These are phyloP conservation scores for Acrocyrtus sp. DNA, from an alignment of 2,888 invertebrate species.

Conservation along the genomic window DNA sequence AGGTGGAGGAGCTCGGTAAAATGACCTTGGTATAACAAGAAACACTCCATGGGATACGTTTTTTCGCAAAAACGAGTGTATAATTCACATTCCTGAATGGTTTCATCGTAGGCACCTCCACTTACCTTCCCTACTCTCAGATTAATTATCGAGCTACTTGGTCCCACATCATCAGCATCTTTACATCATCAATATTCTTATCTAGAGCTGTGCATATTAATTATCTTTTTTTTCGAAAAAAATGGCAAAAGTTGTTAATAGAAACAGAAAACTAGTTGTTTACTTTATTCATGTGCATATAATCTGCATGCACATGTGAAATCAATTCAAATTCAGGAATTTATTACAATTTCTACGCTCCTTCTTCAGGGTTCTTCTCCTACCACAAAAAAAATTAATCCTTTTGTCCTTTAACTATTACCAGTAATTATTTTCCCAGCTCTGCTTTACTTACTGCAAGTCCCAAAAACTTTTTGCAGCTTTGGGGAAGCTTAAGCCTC, in stretches of 20 bases:
- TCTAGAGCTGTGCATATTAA: constrained; percentile 28
- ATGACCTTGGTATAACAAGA: constrained; percentile 29
- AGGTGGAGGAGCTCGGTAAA: too few species aligned
- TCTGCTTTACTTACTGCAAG: too few species aligned
- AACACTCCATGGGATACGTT: constrained; percentile 26
- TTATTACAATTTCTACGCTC: neutral
- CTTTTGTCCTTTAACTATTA: constrained; percentile 15
- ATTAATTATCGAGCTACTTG: too few species aligned
- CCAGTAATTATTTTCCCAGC: constrained; percentile 19
- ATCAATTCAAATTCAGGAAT: neutral
- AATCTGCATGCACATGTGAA: neutral
- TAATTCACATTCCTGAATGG: constrained; percentile 25
- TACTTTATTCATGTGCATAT: neutral
- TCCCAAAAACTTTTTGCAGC: neutral
- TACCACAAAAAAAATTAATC: constrained; percentile 28
- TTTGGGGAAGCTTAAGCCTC: neutral
- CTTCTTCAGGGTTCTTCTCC: neutral
- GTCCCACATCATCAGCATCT: constrained; percentile 1
- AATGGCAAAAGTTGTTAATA: constrained; percentile 16
- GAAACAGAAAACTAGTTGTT: neutral
- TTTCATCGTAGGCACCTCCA: too few species aligned
- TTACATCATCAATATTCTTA: too few species aligned
- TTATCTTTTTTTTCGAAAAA: constrained; percentile 17
- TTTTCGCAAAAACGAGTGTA: constrained; percentile 6
- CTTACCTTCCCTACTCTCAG: too few species aligned